A percentile compares a stretch with the other conserved stretches of the same genome.
phyloP scores from a whole-genome alignment of 2,797 vertebrate genomes.

The Cottoperca gobio region DNA sequence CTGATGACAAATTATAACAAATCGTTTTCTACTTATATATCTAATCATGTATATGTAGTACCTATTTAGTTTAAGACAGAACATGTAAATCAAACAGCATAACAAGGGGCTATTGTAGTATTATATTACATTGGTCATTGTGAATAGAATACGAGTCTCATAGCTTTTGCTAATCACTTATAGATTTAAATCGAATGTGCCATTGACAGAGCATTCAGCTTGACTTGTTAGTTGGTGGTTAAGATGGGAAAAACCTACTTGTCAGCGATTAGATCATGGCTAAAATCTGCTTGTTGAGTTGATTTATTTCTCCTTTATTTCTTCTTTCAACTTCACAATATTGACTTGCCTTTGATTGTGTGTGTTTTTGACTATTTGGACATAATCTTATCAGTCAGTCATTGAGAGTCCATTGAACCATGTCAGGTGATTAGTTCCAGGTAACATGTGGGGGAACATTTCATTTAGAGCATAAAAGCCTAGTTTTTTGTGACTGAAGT shows the following conservation, averaged over 20 bases:
- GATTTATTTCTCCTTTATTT: not conserved
- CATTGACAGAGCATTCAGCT: not conserved
- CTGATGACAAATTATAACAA: too few species aligned
- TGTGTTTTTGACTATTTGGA: conserved; percentile 2
- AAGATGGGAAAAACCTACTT: not conserved
- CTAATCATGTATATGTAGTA: not conserved
- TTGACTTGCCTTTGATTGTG: not conserved
- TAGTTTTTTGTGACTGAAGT: too few species aligned
- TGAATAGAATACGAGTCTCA: not conserved
- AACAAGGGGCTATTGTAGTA: not conserved
- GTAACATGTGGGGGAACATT: not conserved
- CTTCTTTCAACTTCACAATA: not conserved
- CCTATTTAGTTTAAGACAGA: not conserved
- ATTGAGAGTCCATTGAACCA: conserved; percentile 26
- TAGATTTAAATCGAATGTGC: not conserved
- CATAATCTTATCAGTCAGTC: conserved; percentile 46
- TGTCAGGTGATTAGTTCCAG: conserved; percentile 1
- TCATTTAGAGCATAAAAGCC: conserved; percentile 36
- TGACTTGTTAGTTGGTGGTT: not conserved
- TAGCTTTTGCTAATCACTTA: not conserved
- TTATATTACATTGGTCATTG: not conserved
- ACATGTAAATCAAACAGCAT: not conserved
- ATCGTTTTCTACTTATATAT: not conserved
- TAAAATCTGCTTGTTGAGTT: not conserved
- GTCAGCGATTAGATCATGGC: not conserved